Base-by-base conservation (phyloP, 2,797 vertebrate species). In the Poliocrania exsul region DNA sequence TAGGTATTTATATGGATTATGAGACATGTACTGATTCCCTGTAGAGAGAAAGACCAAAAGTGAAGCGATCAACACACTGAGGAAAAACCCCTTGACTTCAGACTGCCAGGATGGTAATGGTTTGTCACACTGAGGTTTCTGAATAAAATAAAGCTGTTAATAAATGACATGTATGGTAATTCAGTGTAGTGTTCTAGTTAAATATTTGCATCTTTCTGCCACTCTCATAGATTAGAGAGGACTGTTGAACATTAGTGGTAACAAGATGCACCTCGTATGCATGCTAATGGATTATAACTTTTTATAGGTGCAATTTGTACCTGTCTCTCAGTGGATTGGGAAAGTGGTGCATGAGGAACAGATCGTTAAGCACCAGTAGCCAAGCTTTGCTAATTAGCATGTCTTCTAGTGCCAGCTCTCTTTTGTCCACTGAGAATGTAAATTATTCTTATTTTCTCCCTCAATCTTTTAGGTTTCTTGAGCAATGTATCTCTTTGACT, bases 281-380 rank as follows among this genome's bases (percentile, higher is more conserved):
- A 46, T 84, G 82, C 78, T 81, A 53, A 54, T 54, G 38, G 60
- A 35, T 92, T 88, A 89, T 94, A 86, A 88, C 42, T 94, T 96
- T 94, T 93, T 79, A 84, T 90, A 91, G 87, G 71, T 70, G n/a
- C 49, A 72, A 74, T 94, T 93, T 96, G 51, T 96, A 84, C 78
- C 69, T 71, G 61, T 74, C 88, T 92, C 62, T 84, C 25, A 3
- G 33, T 47, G 85, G 54, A 86, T 56, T 74, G 19, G 9, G 75
- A 44, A 80, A 60, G 38, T 85, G 82, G 85, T 82, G 58, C 47
- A 29, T 51, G n/a, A 93, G 70, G 71, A 93, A 88, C 40, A 56
- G 50, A 61, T 78, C 24, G 4, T 89, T 80, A 90, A 91, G 75
- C 47, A 75, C 89, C 13, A 81, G 57, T 40, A 57, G 90, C 75